phyloP scores from a whole-genome alignment of 2,888 invertebrate genomes.

The Callyntrura guangdongensis region DNA sequence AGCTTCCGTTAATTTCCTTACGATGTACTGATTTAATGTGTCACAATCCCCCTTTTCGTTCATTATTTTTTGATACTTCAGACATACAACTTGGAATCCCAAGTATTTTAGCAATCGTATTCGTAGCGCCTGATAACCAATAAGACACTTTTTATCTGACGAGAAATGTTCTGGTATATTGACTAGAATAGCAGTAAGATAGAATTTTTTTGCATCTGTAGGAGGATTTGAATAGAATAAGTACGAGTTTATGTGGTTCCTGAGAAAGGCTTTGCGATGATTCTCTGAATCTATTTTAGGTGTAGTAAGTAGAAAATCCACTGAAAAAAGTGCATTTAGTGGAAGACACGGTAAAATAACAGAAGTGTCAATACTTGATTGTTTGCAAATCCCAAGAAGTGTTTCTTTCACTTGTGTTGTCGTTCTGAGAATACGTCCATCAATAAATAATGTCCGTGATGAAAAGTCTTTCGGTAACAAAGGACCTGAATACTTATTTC shows the following conservation, averaged over 20 bases:
- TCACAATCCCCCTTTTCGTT: slow-evolving; percentile 87
- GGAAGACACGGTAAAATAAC: slow-evolving; percentile 88
- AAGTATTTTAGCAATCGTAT: slow-evolving; percentile 89
- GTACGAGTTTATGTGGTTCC: slow-evolving; percentile 73
- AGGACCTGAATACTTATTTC: slow-evolving; percentile 88
- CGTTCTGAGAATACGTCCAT: slow-evolving; percentile 88
- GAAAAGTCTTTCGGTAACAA: slow-evolving; percentile 88
- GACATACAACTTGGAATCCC: slow-evolving; percentile 89
- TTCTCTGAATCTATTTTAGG: slow-evolving; percentile 85
- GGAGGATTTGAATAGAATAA: slow-evolving; percentile 52
- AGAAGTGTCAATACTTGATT: slow-evolving; percentile 87
- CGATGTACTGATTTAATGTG: slow-evolving; percentile 88
- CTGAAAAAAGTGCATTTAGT: slow-evolving; percentile 88
- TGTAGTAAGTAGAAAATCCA: slow-evolving; percentile 89
- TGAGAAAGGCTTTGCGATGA: slow-evolving; percentile 52
- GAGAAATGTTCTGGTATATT: slow-evolving; percentile 90
- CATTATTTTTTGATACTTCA: slow-evolving; percentile 88
- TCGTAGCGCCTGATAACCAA: slow-evolving; percentile 88
- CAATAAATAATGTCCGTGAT: slow-evolving; percentile 87
- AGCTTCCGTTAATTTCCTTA: slow-evolving; percentile 86
- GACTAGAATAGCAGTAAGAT: slow-evolving; percentile 88
- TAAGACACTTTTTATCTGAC: slow-evolving; percentile 87
- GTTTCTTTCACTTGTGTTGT: slow-evolving; percentile 87
- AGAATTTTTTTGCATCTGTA: slow-evolving; percentile 21
- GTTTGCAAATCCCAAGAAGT: slow-evolving; percentile 86